Evolutionary conservation across 2,888 invertebrate species (phyloP), one percentile per base, ranked within the genome.

Genomic region (Halocaridina rubra): DNA sequence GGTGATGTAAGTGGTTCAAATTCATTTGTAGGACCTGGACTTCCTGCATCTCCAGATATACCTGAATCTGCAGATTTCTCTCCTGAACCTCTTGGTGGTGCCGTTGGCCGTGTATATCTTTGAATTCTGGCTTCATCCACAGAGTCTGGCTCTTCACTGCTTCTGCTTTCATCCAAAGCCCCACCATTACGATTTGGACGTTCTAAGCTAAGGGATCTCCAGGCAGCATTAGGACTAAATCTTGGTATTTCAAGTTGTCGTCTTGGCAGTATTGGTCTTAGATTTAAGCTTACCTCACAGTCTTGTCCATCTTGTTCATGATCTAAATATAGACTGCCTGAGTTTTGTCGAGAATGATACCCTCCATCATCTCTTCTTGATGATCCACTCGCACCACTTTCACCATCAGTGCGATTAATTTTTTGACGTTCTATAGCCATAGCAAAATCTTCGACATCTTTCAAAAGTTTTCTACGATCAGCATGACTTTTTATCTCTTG

Each of bases 161-260:
- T 77, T 89, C 30, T 90, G 24, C 69, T 77, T 30, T 79, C 85
- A 39, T 75, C 81, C 53, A 75, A 84, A 0, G 64, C 53, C 24
- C 88, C 86, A 27, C 81, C 74, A 8, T 82, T 80, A 1, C 81
- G 76, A 24, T 86, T 80, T 24, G 80, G 69, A 27, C 81, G 72
- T 69, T 88, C 88, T 5, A 89, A 81, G 75, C 89, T 89, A 16
- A 90, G 92, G 74, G 95, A 93, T 87, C 94, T 93, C 96, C 96
- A 96, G 0, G 96, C 96, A 0, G 95, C 94, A 0, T 95, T 94
- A 0, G 96, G 96, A 1, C 96, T 96, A 91, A 96, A 96, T 82
- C 95, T 92, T 0, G 96, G 95, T 77, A 95, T 94, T 88, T 95
- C 94, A 32, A 94, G 92, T 89, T 94, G 94, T 88, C 95, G 94